phyloP scores from a whole-genome alignment of 2,113 vertebrate species.

The Perccottus glenii region DNA sequence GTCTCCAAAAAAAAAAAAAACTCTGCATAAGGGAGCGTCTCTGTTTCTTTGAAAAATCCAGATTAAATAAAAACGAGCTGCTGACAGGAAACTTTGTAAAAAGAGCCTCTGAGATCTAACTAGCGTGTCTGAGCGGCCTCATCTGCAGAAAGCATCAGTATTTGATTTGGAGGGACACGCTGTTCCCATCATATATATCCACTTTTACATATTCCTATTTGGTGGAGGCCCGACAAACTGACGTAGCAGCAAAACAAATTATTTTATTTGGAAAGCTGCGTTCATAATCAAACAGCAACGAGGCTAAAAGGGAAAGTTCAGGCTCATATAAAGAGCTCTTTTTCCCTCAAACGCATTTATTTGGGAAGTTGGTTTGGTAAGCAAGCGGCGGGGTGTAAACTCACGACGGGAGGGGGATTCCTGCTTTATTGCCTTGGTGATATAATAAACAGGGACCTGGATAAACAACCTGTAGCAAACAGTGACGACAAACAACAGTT shows the following conservation, averaged over 20 bases:
- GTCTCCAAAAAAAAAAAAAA: constrained; percentile 46
- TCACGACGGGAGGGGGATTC: constrained; percentile 36
- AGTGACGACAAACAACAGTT: constrained; percentile 28
- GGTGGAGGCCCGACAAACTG: constrained; percentile 37
- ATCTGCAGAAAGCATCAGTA: constrained; percentile 21
- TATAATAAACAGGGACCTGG: constrained; percentile 48
- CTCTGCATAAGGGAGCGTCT: constrained; percentile 58
- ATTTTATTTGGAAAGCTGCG: constrained; percentile 76
- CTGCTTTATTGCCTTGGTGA: constrained; percentile 43
- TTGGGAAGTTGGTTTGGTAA: constrained; percentile 68
- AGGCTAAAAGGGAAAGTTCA: constrained; percentile 63
- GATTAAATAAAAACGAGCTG: constrained; percentile 6
- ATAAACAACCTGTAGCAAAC: constrained; percentile 40
- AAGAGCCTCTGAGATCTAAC: neutral
- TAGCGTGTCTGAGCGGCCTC: neutral
- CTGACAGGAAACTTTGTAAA: constrained; percentile 18
- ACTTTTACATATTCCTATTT: neutral
- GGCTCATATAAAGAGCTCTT: constrained; percentile 66
- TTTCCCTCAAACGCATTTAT: constrained; percentile 59
- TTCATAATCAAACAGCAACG: constrained; percentile 69
- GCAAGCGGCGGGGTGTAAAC: constrained; percentile 44
- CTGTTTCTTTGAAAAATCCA: constrained; percentile 6
- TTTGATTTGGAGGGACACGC: constrained; percentile 65
- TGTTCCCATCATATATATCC: constrained; percentile 23
- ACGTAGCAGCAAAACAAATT: constrained; percentile 73